Conservation (phyloP, 2,113 vertebrate genomes). For the Camelus dromedarius region DNA sequence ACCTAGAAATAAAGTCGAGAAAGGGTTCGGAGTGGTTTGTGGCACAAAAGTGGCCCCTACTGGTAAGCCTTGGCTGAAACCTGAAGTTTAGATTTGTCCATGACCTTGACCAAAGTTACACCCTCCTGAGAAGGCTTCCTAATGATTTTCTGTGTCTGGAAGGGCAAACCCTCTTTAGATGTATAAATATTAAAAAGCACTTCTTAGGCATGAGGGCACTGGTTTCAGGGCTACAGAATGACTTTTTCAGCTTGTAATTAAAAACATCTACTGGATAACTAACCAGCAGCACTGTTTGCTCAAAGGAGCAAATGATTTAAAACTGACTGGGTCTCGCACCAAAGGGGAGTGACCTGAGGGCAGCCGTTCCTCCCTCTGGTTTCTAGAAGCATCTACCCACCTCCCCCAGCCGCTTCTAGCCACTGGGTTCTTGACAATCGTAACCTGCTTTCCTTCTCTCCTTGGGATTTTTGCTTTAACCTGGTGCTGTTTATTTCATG, state of each 20-base stretch:
- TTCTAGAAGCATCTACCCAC: not conserved
- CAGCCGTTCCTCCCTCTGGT: not conserved
- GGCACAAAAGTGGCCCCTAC: conserved; percentile 84
- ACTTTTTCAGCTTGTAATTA: conserved; percentile 76
- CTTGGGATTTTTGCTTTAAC: conserved; percentile 35
- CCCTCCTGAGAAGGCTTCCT: conserved; percentile 78
- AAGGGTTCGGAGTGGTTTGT: conserved; percentile 67
- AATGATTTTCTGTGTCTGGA: conserved; percentile 77
- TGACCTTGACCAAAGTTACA: conserved; percentile 85
- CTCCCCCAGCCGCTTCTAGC: not conserved
- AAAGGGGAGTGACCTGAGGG: not conserved
- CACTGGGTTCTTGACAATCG: not conserved
- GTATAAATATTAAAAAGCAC: conserved; percentile 79
- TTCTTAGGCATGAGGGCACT: conserved; percentile 70
- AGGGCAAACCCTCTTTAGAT: conserved; percentile 77
- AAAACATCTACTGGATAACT: conserved; percentile 74
- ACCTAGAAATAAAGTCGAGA: conserved; percentile 80
- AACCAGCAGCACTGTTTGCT: conserved; percentile 76
- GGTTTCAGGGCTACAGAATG: conserved; percentile 64
- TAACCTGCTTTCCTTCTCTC: not conserved
- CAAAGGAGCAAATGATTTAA: conserved; percentile 59
- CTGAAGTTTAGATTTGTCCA: conserved; percentile 79
- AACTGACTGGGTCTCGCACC: not conserved
- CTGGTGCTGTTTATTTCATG: not conserved
- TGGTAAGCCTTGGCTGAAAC: conserved; percentile 79